These are phyloP conservation scores for Choristoneura fumiferana DNA, from an alignment of 1,140 invertebrate species.

Conservation along the genomic window DNA sequence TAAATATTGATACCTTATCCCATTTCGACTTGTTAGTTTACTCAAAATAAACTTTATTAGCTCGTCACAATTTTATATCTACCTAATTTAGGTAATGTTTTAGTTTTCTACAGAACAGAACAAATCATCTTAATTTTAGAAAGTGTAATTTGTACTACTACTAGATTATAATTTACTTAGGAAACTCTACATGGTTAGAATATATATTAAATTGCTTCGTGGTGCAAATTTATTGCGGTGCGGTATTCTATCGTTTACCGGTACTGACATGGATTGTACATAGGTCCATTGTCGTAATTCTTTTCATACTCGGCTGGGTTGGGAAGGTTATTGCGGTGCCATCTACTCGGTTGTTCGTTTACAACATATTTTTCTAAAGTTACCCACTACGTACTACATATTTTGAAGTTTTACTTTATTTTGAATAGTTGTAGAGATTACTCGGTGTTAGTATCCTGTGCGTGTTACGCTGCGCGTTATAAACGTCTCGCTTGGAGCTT, in stretches of 20 bases:
- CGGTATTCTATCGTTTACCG: no score
- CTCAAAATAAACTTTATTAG: background rate
- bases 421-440: constrained; percentile 32
- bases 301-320: no score
- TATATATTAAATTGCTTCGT: constrained; percentile 40
- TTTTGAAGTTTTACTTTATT: constrained; percentile 29
- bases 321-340: no score
- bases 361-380: constrained; percentile 52
- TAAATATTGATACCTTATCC: constrained; percentile 63
- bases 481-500: constrained; percentile 4
- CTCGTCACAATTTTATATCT: constrained; percentile 4
- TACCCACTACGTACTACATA: constrained; percentile 39
- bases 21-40: constrained; percentile 33
- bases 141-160: background rate
- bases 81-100: constrained; percentile 13
- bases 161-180: constrained; percentile 10
- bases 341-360: constrained; percentile 69
- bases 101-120: constrained; percentile 3
- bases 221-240: constrained; percentile 64
- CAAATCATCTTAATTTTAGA: background rate
- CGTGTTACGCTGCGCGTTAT: background rate
- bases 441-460: background rate
- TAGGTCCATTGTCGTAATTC: no score
- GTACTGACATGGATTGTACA: no score
- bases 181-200: constrained; percentile 9